Percentiles rank a stretch among this genome's conserved stretches.
Evolutionary conservation across 2,797 vertebrate species (phyloP).

Genomic region (Chlorospingus semifuscus): DNA sequence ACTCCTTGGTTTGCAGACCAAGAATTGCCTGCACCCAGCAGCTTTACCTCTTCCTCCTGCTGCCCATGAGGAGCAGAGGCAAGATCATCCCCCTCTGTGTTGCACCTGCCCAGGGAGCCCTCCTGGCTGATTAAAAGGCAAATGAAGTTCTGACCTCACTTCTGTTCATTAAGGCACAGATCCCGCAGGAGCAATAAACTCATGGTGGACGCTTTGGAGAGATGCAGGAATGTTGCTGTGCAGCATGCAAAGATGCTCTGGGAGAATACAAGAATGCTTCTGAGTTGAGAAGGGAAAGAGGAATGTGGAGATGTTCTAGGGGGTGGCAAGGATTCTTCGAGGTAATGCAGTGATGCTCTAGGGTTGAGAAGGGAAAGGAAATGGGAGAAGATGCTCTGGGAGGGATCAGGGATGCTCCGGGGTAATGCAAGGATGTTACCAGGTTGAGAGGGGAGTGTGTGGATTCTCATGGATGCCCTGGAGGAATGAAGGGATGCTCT

Average conservation of each 20-base stretch:
- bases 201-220: neutral
- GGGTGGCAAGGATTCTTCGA: neutral
- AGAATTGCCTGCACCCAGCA: neutral
- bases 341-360: neutral
- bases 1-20: neutral
- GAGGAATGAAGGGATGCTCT: neutral
- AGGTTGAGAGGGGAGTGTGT: neutral
- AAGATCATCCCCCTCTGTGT: neutral
- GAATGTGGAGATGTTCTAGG: neutral
- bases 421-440: neutral
- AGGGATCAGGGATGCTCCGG: neutral
- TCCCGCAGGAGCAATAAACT: neutral
- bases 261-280: neutral
- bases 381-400: neutral
- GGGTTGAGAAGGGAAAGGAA: neutral
- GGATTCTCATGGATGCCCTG: neutral
- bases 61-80: accelerated
- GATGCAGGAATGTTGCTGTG: neutral
- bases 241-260: neutral
- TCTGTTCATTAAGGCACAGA: neutral
- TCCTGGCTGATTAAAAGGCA: neutral
- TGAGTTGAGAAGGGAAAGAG: neutral
- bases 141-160: neutral
- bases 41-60: neutral
- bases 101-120: accelerated